These are phyloP conservation scores for Pipistrellus kuhlii DNA, from an alignment of 2,797 vertebrate genomes.

Conservation along the genomic window DNA sequence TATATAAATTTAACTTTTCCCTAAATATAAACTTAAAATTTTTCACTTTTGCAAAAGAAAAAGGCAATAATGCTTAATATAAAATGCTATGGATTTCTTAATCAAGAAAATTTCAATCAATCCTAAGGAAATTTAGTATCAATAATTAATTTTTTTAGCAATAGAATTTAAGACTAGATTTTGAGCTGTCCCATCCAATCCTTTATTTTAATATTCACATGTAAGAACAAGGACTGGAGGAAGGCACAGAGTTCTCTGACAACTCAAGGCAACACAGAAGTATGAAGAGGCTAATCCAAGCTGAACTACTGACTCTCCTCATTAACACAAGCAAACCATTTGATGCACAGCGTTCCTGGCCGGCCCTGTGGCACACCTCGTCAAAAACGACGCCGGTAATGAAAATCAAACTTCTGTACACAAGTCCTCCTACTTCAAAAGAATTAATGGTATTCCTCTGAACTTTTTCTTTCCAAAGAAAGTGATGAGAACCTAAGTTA, in stretches of 20 bases:
- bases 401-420: neutral
- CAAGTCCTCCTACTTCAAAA: neutral
- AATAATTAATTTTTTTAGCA: neutral
- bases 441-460: neutral
- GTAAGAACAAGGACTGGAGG: neutral
- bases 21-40: neutral
- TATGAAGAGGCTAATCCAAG: neutral
- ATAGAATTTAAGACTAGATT: neutral
- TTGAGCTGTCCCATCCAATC: neutral
- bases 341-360: neutral
- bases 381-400: neutral
- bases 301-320: constrained; percentile 50
- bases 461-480: neutral
- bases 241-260: neutral
- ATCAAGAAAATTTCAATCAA: neutral
- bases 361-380: neutral
- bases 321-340: neutral
- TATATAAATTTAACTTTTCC: neutral
- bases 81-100: neutral
- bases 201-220: neutral
- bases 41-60: constrained; percentile 18
- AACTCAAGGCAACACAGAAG: neutral
- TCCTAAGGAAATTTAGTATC: neutral
- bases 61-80: neutral
- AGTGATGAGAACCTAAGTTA: neutral